Conservation (phyloP, 1,140 invertebrate species). For the Drosophila bocki region DNA sequence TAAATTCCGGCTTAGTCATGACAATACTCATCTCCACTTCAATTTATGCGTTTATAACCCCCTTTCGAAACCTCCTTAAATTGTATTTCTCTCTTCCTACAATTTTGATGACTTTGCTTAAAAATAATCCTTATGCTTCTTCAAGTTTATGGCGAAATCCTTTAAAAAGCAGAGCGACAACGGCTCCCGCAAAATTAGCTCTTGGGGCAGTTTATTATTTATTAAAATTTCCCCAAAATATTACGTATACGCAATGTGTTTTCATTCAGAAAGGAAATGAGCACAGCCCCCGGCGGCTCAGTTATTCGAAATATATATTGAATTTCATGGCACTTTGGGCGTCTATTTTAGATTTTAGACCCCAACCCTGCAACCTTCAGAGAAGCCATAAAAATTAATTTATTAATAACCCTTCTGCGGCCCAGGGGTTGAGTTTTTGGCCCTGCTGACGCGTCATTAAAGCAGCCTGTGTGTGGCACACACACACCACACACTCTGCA, state of each 20-base stretch:
- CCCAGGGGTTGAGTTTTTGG: slow-evolving; percentile 11
- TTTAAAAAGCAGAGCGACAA: slow-evolving; percentile 13
- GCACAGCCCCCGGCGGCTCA: neutral
- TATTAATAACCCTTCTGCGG: slow-evolving; percentile 75
- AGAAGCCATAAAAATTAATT: slow-evolving; percentile 67
- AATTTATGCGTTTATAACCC: neutral
- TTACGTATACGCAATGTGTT: slow-evolving; percentile 39
- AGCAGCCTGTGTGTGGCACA: slow-evolving; percentile 61
- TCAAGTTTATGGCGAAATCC: slow-evolving; percentile 8
- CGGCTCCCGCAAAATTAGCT: slow-evolving; percentile 37
- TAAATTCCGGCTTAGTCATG: neutral
- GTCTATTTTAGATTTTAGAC: slow-evolving; percentile 37
- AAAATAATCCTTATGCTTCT: slow-evolving; percentile 20
- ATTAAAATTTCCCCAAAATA: slow-evolving; percentile 44
- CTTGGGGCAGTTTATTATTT: slow-evolving; percentile 13
- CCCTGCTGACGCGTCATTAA: slow-evolving; percentile 58
- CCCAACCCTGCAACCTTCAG: neutral
- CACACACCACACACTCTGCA: slow-evolving; percentile 3
- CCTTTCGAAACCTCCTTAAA: slow-evolving; percentile 5
- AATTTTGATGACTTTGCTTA: slow-evolving; percentile 26
- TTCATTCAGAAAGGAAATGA: neutral
- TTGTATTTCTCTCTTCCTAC: neutral
- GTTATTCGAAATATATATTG: slow-evolving; percentile 48
- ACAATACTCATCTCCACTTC: neutral
- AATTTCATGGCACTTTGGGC: slow-evolving; percentile 49